phyloP scores from a whole-genome alignment of 2,113 vertebrate genomes.

The Willisornis vidua region DNA sequence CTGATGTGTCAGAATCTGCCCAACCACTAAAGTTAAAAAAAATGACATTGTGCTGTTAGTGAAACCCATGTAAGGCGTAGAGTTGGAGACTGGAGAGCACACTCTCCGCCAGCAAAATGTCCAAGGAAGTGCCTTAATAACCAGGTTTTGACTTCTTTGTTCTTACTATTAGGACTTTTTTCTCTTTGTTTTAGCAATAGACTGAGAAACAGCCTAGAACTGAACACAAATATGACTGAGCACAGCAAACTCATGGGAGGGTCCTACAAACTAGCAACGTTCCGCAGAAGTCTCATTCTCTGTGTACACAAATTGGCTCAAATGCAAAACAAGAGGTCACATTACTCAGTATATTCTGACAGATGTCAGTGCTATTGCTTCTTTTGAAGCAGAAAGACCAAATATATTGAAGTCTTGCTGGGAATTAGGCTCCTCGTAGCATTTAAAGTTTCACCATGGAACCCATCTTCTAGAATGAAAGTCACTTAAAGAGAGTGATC shows the following conservation, averaged over 20 bases:
- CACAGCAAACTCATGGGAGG: not conserved
- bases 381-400: not conserved
- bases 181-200: not conserved
- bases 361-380: not conserved
- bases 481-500: not conserved
- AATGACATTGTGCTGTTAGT: not conserved
- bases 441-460: not conserved
- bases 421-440: not conserved
- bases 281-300: not conserved
- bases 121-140: not conserved
- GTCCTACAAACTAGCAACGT: not conserved
- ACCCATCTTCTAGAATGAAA: not conserved
- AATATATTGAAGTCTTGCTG: not conserved
- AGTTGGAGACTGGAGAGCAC: not conserved
- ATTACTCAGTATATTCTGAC: not conserved
- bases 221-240: not conserved
- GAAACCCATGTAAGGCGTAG: not conserved
- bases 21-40: not conserved
- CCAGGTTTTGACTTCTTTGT: not conserved
- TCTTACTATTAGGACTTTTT: not conserved
- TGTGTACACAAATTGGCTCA: not conserved
- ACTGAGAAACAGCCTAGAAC: not conserved
- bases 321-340: not conserved
- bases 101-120: not conserved
- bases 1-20: constrained; percentile 30